These are phyloP conservation scores for Pegoplata infirma DNA, from an alignment of 2,888 invertebrate species.

Conservation along the genomic window DNA sequence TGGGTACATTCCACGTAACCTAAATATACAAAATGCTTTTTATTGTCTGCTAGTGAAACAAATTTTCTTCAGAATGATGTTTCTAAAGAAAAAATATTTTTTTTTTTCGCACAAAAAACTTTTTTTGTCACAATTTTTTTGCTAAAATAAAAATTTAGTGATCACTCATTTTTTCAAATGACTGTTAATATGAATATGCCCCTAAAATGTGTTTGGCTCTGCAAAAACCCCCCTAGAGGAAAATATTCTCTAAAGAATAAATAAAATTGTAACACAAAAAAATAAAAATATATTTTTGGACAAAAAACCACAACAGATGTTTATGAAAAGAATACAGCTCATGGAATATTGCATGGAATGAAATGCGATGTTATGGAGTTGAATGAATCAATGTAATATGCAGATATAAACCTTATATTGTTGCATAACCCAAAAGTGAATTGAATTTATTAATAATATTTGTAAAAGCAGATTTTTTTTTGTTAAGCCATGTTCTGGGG, in stretches of 20 bases:
- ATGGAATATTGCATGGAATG: slow-evolving; percentile 38
- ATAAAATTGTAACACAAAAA: background rate
- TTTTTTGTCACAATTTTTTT: no score
- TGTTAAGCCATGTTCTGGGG: background rate
- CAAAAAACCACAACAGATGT: slow-evolving; percentile 46
- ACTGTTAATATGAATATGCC: no score
- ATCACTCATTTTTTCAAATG: no score
- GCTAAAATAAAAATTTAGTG: no score
- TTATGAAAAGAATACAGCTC: background rate
- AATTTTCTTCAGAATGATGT: no score
- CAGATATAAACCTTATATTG: slow-evolving; percentile 1
- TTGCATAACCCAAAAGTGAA: slow-evolving; percentile 36
- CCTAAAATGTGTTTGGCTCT: background rate
- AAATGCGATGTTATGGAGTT: slow-evolving; percentile 16
- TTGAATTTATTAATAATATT: slow-evolving; percentile 58
- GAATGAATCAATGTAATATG: background rate
- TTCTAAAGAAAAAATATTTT: no score
- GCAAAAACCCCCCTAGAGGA: no score
- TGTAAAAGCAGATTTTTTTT: slow-evolving; percentile 22
- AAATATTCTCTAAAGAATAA: slow-evolving; percentile 3
- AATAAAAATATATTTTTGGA: background rate
- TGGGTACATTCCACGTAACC: no score
- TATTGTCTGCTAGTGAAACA: no score
- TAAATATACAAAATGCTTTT: no score
- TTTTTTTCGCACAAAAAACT: no score